phyloP scores from a whole-genome alignment of 2,888 invertebrate species.

The Baronia brevicornis region DNA sequence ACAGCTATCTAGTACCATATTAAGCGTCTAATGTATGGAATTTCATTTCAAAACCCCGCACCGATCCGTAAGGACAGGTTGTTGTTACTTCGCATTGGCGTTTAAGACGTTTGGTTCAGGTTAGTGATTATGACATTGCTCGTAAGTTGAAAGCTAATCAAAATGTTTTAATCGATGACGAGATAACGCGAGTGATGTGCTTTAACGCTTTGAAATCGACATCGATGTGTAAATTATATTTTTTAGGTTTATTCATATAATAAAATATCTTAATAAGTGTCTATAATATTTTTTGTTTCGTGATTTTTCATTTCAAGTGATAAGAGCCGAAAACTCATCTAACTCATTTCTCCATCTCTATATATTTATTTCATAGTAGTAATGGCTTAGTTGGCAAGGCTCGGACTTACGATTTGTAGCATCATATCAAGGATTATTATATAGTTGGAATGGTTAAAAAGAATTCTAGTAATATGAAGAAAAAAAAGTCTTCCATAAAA shows the following conservation, averaged over 20 bases:
- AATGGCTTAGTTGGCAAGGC: no score
- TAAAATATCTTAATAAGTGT: no score
- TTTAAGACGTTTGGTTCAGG: constrained; percentile 55
- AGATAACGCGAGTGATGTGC: constrained; percentile 63
- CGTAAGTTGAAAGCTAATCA: constrained; percentile 74
- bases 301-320: no score
- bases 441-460: no score
- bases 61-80: constrained; percentile 49
- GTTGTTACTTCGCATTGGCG: constrained; percentile 48
- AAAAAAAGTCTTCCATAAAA: no score
- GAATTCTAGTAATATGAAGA: no score
- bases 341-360: constrained; percentile 10
- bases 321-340: no score
- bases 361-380: constrained; percentile 7
- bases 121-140: constrained; percentile 66
- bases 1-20: constrained; percentile 63
- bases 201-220: constrained; percentile 25
- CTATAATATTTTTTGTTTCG: not conserved
- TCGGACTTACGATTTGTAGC: no score
- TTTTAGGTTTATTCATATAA: constrained; percentile 9
- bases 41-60: constrained; percentile 61
- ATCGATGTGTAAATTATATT: constrained; percentile 27
- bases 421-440: no score
- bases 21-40: constrained; percentile 70
- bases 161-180: constrained; percentile 74